Evolutionary conservation across 2,888 invertebrate genomes (phyloP), one percentile per base, ranked within the genome.

Genomic region (Pristionchus exspectatus): DNA sequence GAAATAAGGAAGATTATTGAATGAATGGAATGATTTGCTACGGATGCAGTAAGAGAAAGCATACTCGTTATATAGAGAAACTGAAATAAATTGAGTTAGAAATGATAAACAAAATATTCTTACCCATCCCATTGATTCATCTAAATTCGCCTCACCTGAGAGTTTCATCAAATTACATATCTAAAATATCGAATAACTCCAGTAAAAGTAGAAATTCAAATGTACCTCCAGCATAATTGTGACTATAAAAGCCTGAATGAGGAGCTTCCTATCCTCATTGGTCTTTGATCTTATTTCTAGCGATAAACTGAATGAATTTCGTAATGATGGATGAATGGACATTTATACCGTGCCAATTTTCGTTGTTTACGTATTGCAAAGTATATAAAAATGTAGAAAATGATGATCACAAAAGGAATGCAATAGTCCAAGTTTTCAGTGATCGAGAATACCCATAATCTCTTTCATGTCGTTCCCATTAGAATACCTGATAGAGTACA

Each of bases 141-240:
- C 69, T 24, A 27, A 27, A 30, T 69, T 30, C 7, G n/a, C 14
- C 7, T n/a, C n/a, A 0, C 27, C 69, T n/a, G 69, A 27, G 30
- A 69, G 30, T 27, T 69, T 69, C 69, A 69, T 69, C 30, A 69
- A 69, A 69, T 69, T 69, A n/a, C 69, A 69, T 4, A 69, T n/a
- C 69, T 69, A 30, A 24, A 69, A 69, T 50, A 9, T 50, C 7
- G 10, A 7, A 50, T 9, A 10, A 50, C 44, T 50, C 10, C 44
- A 50, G 44, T 50, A 50, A 50, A 9, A 0, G 12, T 50, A 50
- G 44, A 7, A 10, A 50, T 7, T 50, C 0, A 50, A 7, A 50
- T 9, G 44, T 24, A 30, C 69, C 69, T 69, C 69, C 1, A 69
- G 69, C n/a, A 69, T n/a, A n/a, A 69, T 27, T 9, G 69, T 69